Conservation (phyloP, 2,113 vertebrate species). For the Colaptes auratus region DNA sequence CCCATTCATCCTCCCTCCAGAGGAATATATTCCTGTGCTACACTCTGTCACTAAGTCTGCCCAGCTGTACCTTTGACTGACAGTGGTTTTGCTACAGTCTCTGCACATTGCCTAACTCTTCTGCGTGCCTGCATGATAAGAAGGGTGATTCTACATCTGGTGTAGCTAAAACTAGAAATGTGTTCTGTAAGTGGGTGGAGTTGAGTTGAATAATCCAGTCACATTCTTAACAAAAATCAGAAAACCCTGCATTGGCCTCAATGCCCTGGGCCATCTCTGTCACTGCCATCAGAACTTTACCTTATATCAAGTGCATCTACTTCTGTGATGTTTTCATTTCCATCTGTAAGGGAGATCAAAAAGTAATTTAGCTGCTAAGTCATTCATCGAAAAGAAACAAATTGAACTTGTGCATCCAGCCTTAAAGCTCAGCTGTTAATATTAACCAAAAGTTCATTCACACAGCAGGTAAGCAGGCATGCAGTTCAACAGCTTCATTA, state of each 20-base stretch:
- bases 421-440: background rate
- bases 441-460: background rate
- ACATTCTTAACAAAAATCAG: background rate
- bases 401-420: background rate
- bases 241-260: background rate
- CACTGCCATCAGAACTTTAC: constrained; percentile 66
- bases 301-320: constrained; percentile 71
- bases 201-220: background rate
- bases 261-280: background rate
- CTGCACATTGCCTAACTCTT: background rate
- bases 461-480: background rate
- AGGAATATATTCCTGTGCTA: background rate
- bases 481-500: background rate
- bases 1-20: background rate
- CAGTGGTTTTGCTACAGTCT: background rate
- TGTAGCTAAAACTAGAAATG: background rate
- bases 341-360: constrained; percentile 56
- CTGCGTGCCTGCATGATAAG: background rate
- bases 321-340: constrained; percentile 75
- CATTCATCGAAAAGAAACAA: background rate
- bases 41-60: background rate
- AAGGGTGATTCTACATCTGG: background rate
- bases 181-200: background rate
- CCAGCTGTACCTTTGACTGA: background rate
- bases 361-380: background rate